These are phyloP conservation scores for Cyclina sinensis DNA, from an alignment of 1,140 invertebrate genomes.

Conservation along the genomic window DNA sequence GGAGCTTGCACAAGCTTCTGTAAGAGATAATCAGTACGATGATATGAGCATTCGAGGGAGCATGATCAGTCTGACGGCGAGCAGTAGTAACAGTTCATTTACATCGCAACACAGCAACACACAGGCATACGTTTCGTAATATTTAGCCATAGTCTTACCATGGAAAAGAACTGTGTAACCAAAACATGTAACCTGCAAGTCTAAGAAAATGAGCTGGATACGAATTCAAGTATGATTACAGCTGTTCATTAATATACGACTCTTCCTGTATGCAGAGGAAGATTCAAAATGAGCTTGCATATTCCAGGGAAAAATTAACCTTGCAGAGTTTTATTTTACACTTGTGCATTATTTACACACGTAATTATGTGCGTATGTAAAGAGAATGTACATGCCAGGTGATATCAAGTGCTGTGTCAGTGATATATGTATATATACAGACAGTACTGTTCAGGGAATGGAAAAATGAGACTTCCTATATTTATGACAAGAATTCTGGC, in stretches of 20 bases:
- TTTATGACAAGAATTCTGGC: too few species aligned
- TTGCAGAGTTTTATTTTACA: neutral
- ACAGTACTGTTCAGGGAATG: too few species aligned
- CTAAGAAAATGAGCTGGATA: neutral
- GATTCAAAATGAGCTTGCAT: neutral
- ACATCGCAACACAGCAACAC: conserved; percentile 74
- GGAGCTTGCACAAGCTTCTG: conserved; percentile 95
- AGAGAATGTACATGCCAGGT: neutral
- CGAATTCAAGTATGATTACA: neutral
- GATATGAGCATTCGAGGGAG: conserved; percentile 95
- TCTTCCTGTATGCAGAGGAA: neutral
- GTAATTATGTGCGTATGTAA: neutral
- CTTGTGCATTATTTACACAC: neutral
- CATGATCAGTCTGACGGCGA: conserved; percentile 97
- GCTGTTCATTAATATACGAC: neutral
- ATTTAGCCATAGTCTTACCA: neutral
- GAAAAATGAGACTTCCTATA: too few species aligned
- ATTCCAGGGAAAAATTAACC: neutral
- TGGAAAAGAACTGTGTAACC: neutral
- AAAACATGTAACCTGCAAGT: neutral
- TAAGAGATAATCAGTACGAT: conserved; percentile 92
- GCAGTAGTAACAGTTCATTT: conserved; percentile 92
- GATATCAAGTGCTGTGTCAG: neutral
- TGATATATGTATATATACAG: too few species aligned
- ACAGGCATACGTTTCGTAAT: conserved; percentile 57